These are phyloP conservation scores for Fragum whitleyi DNA, from an alignment of 2,888 invertebrate species.

Conservation along the genomic window DNA sequence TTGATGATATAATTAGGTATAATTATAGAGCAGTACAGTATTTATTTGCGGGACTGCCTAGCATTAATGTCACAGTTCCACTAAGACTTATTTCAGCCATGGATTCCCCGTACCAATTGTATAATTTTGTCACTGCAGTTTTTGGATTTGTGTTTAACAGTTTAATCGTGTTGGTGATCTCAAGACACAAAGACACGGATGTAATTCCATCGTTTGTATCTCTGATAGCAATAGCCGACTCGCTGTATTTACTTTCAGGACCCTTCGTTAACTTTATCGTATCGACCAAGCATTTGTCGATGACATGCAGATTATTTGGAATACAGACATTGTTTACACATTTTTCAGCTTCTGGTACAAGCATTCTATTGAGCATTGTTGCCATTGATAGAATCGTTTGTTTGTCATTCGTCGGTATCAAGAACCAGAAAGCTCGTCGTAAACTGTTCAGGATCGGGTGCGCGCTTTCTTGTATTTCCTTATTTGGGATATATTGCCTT, in stretches of 20 bases:
- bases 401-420: not conserved
- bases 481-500: slow-evolving; percentile 3
- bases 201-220: slow-evolving; percentile 9
- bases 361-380: not conserved
- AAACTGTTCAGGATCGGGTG: not conserved
- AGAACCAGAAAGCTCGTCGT: not conserved
- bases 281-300: not conserved
- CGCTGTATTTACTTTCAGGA: slow-evolving; percentile 2
- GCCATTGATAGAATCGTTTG: not conserved
- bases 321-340: slow-evolving; percentile 13
- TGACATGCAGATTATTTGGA: not conserved
- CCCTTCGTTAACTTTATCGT: slow-evolving; percentile 6
- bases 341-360: slow-evolving; percentile 7
- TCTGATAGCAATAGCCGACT: slow-evolving; percentile 12
- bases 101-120: not conserved
- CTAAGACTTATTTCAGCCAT: not conserved
- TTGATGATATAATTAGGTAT: not conserved
- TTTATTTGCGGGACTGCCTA: not conserved
- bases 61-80: not conserved
- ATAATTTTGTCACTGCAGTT: slow-evolving; percentile 1
- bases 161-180: not conserved
- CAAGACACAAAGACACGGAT: not conserved
- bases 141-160: slow-evolving; percentile 1
- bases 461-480: not conserved
- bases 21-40: not conserved